Conservation (phyloP, 2,888 invertebrate genomes). For the Cantharis lateralis region DNA sequence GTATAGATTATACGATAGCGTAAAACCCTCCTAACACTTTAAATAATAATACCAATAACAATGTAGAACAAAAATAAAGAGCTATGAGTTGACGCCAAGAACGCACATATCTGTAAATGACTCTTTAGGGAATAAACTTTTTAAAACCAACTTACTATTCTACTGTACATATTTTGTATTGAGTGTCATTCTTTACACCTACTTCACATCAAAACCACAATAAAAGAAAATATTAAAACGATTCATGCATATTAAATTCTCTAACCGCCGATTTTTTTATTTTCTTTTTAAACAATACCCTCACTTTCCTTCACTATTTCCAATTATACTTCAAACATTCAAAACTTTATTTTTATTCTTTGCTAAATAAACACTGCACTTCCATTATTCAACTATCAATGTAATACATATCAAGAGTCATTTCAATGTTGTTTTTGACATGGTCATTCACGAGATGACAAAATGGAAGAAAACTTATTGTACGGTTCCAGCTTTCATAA, state of each 20-base stretch:
- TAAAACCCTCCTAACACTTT: not conserved
- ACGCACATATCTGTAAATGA: constrained; percentile 3
- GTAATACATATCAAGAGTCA: too few species aligned
- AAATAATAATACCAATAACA: constrained; percentile 1
- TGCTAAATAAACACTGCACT: not conserved
- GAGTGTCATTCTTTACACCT: constrained; percentile 2
- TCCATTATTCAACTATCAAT: not conserved
- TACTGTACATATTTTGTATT: constrained; percentile 1
- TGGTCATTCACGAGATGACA: not conserved
- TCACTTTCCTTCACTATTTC: not conserved
- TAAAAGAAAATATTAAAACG: not conserved
- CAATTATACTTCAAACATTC: not conserved
- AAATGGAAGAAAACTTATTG: not conserved
- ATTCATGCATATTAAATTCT: not conserved
- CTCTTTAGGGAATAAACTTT: constrained; percentile 1
- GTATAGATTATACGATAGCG: constrained; percentile 1
- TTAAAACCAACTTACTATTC: constrained; percentile 2
- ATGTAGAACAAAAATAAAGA: constrained; percentile 4
- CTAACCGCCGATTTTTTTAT: not conserved
- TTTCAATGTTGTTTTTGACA: not conserved
- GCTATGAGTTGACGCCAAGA: constrained; percentile 3
- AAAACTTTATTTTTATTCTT: not conserved
- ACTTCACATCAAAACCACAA: constrained; percentile 1
- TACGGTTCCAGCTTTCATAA: not conserved
- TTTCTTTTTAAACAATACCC: not conserved